Evolutionary conservation across 2,888 invertebrate species (phyloP).

Genomic region (Drosophila parthenogenetica): DNA sequence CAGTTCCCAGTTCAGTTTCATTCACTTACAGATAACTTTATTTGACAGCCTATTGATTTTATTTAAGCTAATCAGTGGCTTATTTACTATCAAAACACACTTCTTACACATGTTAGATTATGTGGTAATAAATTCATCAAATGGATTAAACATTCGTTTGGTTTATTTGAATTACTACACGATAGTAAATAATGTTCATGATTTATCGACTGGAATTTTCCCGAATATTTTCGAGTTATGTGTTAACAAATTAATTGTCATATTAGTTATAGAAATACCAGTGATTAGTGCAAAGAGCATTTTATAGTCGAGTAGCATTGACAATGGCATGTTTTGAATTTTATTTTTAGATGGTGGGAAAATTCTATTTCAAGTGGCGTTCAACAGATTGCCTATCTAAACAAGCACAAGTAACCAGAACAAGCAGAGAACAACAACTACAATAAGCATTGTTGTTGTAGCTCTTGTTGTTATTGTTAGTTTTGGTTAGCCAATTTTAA

Average conservation of each 20-base stretch:
- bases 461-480: slow-evolving; percentile 69
- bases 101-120: neutral
- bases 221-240: neutral
- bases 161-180: no score
- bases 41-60: neutral
- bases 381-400: slow-evolving; percentile 73
- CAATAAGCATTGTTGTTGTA: slow-evolving; percentile 55
- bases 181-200: no score
- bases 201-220: neutral
- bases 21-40: neutral
- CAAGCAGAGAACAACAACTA: slow-evolving; percentile 38
- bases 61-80: neutral
- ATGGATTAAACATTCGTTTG: neutral
- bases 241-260: neutral
- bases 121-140: neutral
- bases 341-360: slow-evolving; percentile 77
- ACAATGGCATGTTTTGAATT: slow-evolving; percentile 46
- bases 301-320: slow-evolving; percentile 34
- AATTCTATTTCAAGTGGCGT: slow-evolving; percentile 73
- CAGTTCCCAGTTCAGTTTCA: neutral
- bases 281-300: slow-evolving; percentile 30
- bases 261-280: neutral
- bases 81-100: neutral
- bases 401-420: slow-evolving; percentile 68
- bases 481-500: slow-evolving; percentile 63